Evolutionary conservation across 2,113 vertebrate species (phyloP).

Genomic region (Scolopax mira): DNA sequence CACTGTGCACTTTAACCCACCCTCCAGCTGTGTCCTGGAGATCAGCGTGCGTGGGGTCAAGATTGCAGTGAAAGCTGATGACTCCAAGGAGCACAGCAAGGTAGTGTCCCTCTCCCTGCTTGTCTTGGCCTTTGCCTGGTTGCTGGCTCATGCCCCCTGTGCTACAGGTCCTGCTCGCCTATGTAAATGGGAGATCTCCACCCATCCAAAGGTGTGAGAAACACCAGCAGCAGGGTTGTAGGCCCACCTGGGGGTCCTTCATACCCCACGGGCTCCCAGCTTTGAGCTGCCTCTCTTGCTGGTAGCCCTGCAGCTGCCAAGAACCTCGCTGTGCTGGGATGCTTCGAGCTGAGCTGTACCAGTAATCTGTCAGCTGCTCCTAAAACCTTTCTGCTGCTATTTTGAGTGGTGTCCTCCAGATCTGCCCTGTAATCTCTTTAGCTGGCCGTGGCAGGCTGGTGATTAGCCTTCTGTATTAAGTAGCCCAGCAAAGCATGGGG

Average conservation of each 20-base stretch:
- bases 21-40: conserved; percentile 93
- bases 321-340: rapidly evolving
- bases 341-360: neutral
- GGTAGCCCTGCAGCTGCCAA: neutral
- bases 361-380: conserved; percentile 18
- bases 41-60: conserved; percentile 94
- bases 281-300: rapidly evolving
- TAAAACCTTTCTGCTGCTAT: conserved; percentile 63
- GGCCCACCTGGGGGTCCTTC: neutral
- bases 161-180: neutral
- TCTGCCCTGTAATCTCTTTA: conserved; percentile 61
- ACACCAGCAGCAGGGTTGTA: neutral
- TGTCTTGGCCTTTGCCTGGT: neutral
- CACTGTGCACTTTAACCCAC: conserved; percentile 97
- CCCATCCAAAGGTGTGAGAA: neutral
- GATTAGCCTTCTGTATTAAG: conserved; percentile 48
- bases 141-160: neutral
- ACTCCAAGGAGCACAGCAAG: conserved; percentile 83
- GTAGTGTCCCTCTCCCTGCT: neutral
- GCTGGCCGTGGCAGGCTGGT: neutral
- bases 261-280: neutral
- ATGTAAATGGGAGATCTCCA: neutral
- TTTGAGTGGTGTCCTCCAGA: conserved; percentile 59
- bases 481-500: neutral
- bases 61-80: conserved; percentile 87